Base-by-base conservation (phyloP, 2,888 invertebrate genomes). In the Epinotia brunnichana region DNA sequence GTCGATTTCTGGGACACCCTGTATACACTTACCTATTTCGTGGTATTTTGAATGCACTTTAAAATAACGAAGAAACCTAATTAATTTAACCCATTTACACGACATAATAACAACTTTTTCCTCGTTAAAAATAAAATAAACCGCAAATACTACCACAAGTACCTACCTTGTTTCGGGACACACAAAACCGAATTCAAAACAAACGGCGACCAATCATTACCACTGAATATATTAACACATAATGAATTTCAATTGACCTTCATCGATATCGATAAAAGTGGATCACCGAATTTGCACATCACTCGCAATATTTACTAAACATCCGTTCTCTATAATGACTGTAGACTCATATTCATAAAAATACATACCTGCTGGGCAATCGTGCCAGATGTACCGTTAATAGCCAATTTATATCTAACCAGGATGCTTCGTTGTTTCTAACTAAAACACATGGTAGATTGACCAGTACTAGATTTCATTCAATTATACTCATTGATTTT, bases 401-500 rank as follows among this genome's bases (percentile, higher is more conserved):
- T 48, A n/a, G 48, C 48, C 48, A 48, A 48, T 41, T 11, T 39
- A 60, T 41, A 39, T 13, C 11, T 60, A 41, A 19, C 13, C 39
- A 39, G 21, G 21, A 44, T 61, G 44, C 21, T 44, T 24, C 17
- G 13, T 19, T 39, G 61, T 24, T 44, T 48, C n/a, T 4, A 62
- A 48, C 19, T 11, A 59, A 51, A 11, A 57, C 39, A 39, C 7
- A 10, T 39, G 51, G n/a, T 15, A 41, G 3, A 29, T 29, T 29
- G 29, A 7, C 29, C 4, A 5, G 0, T 29, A 29, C 3, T 41
- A 44, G 48, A 48, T 48, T 3, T 48, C 54, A 41, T 54, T 21
- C 41, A 35, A 41, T 24, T 24, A 24, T 24, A n/a, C 60, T 53
- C 41, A 64, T 70, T 60, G 29, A 41, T 60, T 64, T 60, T 41